Base-by-base conservation (phyloP, 2,797 vertebrate genomes). In the Chaenodraco wilsoni region DNA sequence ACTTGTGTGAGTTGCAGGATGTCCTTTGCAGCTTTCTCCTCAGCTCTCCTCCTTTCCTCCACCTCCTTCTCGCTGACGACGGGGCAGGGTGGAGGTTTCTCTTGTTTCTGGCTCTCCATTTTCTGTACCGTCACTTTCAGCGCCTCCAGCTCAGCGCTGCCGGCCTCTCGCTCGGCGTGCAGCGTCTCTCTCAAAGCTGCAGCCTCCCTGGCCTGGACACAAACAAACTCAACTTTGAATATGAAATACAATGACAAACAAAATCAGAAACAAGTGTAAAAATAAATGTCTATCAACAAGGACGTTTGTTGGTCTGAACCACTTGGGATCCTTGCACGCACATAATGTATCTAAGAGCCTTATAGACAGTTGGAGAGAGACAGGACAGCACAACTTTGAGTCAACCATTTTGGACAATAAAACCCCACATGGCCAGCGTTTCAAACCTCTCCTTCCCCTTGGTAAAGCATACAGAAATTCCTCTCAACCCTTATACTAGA, bases 361-460 rank as follows among this genome's bases (percentile, higher is more conserved):
- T 88, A 83, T 82, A 88, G 88, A 92, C 89, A 93, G 87, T 92
- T 93, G 90, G 91, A 94, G 86, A 93, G 89, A 92, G 91, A 92
- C 93, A 93, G 90, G 88, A 93, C 84, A 93, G 90, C 84, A 87
- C 79, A 88, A 90, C 89, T 92, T 91, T 83, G 77, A 88, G 81
- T 90, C 78, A 78, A 82, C 78, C 74, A 76, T 86, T 87, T 84
- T 76, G 78, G 80, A 90, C 84, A 88, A 78, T 82, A 52, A 77
- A 83, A 74, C 74, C 79, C 64, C 49, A 85, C 51, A 69, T 40
- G 72, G 70, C 72, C 84, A 79, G 65, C 37, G 58, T 67, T 84
- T 81, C 37, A 76, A 69, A 31, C 62, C 44, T 2, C 37, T 19
- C 11, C 23, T 37, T 50, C 13, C 40, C 12, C 16, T 37, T 27